A percentile compares a stretch with the other conserved stretches of the same genome.
phyloP scores from a whole-genome alignment of 2,888 invertebrate species.

The Pseudanteris insignis region DNA sequence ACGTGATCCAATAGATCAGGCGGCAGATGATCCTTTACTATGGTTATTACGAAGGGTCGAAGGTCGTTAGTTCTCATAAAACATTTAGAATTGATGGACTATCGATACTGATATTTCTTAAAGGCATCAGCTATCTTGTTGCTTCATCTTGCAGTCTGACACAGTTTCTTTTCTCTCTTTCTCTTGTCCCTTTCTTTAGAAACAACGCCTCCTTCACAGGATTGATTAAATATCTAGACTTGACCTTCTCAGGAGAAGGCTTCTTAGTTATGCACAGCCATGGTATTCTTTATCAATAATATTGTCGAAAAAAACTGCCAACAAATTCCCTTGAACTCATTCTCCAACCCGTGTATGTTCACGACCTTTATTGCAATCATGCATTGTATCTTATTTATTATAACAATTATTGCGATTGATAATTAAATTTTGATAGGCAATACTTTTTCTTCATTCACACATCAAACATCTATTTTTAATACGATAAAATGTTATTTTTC shows the following conservation, averaged over 20 bases:
- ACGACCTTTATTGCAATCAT: too few relatives aligned
- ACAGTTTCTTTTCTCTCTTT: slow-evolving; percentile 32
- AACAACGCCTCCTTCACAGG: slow-evolving; percentile 56
- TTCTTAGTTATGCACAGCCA: slow-evolving; percentile 39
- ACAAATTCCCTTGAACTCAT: slow-evolving; percentile 36
- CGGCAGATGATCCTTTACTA: slow-evolving; percentile 59
- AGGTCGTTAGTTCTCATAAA: slow-evolving; percentile 65
- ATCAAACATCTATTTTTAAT: too few relatives aligned
- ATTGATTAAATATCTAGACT: slow-evolving; percentile 58
- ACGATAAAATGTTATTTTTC: too few relatives aligned
- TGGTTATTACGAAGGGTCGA: slow-evolving; percentile 63
- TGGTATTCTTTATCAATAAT: slow-evolving; percentile 29
- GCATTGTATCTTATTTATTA: too few relatives aligned
- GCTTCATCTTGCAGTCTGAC: slow-evolving; percentile 55
- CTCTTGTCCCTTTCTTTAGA: slow-evolving; percentile 33
- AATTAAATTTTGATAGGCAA: too few relatives aligned
- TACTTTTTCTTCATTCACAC: too few relatives aligned
- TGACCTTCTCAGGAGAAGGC: slow-evolving; percentile 42
- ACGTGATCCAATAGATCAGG: slow-evolving; percentile 60
- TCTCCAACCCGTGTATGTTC: slow-evolving; percentile 23
- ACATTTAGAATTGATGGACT: slow-evolving; percentile 64
- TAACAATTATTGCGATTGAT: too few relatives aligned
- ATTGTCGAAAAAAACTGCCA: slow-evolving; percentile 12
- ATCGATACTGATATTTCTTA: slow-evolving; percentile 66
- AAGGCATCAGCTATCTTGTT: slow-evolving; percentile 59